Evolutionary conservation across 2,797 vertebrate species (phyloP).

Genomic region (Rhincodon typus): DNA sequence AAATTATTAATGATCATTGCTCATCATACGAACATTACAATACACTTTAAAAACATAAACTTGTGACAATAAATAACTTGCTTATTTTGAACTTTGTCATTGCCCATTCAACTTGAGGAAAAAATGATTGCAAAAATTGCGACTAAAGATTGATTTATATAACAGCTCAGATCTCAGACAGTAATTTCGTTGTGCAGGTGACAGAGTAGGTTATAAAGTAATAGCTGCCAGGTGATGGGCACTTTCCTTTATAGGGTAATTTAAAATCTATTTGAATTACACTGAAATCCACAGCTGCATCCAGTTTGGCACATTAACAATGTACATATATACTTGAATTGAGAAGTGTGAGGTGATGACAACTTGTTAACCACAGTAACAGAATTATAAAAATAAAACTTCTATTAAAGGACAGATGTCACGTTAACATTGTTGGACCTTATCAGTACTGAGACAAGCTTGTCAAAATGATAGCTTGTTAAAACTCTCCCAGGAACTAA

Average conservation of each 20-base stretch:
- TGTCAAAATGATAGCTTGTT: conserved; percentile 29
- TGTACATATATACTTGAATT: not conserved
- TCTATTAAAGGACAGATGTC: not conserved
- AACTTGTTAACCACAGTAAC: conserved; percentile 11
- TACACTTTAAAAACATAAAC: not conserved
- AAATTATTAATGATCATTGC: not conserved
- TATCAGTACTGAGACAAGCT: not conserved
- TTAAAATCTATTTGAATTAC: conserved; percentile 17
- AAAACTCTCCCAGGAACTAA: not conserved
- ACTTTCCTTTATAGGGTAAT: not conserved
- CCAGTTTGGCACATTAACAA: not conserved
- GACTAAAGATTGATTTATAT: not conserved
- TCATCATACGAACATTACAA: not conserved
- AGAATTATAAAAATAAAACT: conserved; percentile 6
- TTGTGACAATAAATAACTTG: not conserved
- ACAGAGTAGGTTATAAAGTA: not conserved
- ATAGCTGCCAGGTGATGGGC: not conserved
- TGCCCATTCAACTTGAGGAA: not conserved
- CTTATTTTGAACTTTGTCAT: not conserved
- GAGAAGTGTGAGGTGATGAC: not conserved
- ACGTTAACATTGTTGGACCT: not conserved
- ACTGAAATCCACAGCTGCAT: not conserved
- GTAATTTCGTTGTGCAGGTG: not conserved
- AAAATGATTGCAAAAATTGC: not conserved
- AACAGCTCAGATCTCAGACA: not conserved